Base-by-base conservation (phyloP, 1,140 invertebrate genomes). In the Apis dorsata region DNA sequence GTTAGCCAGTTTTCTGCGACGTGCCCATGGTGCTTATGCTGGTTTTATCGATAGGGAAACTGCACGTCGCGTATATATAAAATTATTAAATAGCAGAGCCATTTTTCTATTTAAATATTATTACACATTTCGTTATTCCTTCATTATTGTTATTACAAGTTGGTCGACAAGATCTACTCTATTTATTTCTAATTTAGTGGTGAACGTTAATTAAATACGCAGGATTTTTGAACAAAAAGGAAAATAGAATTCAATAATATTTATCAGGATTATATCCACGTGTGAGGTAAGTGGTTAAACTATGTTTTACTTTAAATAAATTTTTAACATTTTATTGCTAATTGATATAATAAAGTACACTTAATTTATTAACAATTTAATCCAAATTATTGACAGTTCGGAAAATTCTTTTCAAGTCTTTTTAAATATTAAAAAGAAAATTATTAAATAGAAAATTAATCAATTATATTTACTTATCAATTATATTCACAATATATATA, bases 1-100 rank as follows among this genome's bases (percentile, higher is more conserved):
- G 90, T 87, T 90, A 92, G 92, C 87, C 91, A 93, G 91, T 93
- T 90, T 86, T 91, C 89, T 90, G 89, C 84, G 84, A 88, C 89
- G 88, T 88, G 91, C 86, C 44, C 76, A 73, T 63, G 81, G 69
- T 49, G 59, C 24, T 68, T 65, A 55, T 78, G 57, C 12, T 55
- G 66, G 28, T 81, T 49, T 34, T 66, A 65, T 24, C 17, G n/a
- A 60, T 55, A 44, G 59, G 62, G 62, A 60, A 84, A n/a, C 9
- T 10, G 69, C 59, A 76, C 60, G 75, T 82, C 75, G 79, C 66
- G 28, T 24, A 24, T 17, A 34, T 75, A 7, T 28, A 59, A 72
- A 65, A 21, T 55, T 57, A 86, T 15, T 59, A 59, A 86, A 68
- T 71, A 71, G 21, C 28, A 49, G 49, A 53, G 57, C n/a, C 51